Percentiles rank a stretch among this genome's conserved stretches.
Evolutionary conservation across 2,888 invertebrate genomes (phyloP).

Genomic region (Orgyia antiqua): DNA sequence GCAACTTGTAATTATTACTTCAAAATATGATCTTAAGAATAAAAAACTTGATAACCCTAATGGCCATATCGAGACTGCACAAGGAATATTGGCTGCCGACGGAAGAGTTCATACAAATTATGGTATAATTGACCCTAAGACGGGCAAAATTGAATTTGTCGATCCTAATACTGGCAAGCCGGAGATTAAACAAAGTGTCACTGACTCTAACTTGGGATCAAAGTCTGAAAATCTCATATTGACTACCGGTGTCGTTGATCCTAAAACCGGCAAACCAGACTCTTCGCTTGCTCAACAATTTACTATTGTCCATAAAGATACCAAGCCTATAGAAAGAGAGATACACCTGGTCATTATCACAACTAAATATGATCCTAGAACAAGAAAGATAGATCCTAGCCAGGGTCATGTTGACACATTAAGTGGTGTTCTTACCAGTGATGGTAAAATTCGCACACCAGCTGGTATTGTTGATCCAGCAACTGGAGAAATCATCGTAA

Average conservation of each 20-base stretch:
- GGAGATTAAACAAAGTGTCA: constrained; percentile 76
- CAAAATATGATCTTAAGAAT: constrained; percentile 78
- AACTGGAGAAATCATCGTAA: constrained; percentile 72
- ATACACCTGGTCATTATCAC: constrained; percentile 80
- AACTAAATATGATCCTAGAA: constrained; percentile 78
- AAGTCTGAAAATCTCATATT: constrained; percentile 75
- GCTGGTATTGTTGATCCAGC: constrained; percentile 81
- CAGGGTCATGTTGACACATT: constrained; percentile 72
- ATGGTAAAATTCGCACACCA: constrained; percentile 77
- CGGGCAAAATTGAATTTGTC: constrained; percentile 73
- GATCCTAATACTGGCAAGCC: constrained; percentile 77
- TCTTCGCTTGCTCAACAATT: constrained; percentile 75
- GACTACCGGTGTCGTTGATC: constrained; percentile 75
- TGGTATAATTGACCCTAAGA: constrained; percentile 75
- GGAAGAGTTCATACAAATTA: constrained; percentile 76
- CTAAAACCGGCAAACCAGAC: constrained; percentile 77
- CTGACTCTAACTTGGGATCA: constrained; percentile 51
- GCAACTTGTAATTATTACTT: constrained; percentile 68
- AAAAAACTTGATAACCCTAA: constrained; percentile 77
- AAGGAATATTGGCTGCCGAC: constrained; percentile 61
- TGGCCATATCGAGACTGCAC: constrained; percentile 71
- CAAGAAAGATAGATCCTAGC: constrained; percentile 62
- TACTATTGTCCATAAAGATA: constrained; percentile 66
- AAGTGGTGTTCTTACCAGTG: constrained; percentile 76
- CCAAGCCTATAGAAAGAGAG: constrained; percentile 62